Conservation (phyloP, 2,113 vertebrate species). For the Tympanuchus pallidicinctus region DNA sequence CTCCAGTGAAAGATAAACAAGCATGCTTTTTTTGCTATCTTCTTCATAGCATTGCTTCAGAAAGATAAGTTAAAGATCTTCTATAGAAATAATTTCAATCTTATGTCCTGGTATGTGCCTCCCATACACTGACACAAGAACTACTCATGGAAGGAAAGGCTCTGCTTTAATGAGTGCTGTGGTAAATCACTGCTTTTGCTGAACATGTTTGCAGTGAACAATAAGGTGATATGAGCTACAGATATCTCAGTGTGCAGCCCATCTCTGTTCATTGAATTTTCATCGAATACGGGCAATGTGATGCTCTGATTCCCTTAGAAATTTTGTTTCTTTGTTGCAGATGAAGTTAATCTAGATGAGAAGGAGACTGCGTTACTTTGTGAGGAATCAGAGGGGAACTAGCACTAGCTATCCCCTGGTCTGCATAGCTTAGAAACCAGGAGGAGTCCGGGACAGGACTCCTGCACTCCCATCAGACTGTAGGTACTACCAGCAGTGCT, state of each 20-base stretch:
- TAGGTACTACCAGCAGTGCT: background rate
- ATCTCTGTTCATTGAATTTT: background rate
- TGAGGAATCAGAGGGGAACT: background rate
- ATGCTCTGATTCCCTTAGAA: background rate
- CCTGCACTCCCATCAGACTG: background rate
- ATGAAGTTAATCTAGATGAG: background rate
- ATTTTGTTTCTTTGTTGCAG: background rate
- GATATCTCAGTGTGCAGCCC: background rate
- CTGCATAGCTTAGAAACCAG: background rate
- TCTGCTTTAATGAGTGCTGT: background rate
- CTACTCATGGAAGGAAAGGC: background rate
- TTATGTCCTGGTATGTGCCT: background rate
- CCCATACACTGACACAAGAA: background rate
- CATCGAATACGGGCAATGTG: background rate
- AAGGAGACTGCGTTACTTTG: background rate
- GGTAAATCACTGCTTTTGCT: background rate
- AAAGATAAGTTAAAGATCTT: background rate
- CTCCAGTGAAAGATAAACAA: background rate
- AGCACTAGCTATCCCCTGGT: background rate
- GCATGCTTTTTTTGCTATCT: background rate
- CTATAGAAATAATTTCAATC: background rate
- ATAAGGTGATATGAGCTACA: background rate
- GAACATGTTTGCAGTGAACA: background rate
- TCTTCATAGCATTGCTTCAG: background rate
- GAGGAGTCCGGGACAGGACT: background rate